Evolutionary conservation across 2,113 vertebrate genomes (phyloP).

Genomic region (Ophiodon elongatus): DNA sequence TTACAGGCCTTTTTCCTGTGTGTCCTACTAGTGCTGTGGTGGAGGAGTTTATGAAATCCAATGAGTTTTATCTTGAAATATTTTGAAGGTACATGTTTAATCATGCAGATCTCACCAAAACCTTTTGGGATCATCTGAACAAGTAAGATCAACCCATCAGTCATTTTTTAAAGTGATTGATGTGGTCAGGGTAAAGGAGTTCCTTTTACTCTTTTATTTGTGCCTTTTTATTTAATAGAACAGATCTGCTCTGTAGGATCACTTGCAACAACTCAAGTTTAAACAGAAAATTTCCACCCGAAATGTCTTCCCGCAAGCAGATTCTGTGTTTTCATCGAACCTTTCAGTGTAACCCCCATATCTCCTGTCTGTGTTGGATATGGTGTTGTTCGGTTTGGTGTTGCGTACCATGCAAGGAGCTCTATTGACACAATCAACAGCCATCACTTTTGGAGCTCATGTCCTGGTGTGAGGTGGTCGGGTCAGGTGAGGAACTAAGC

Average conservation of each 20-base stretch:
- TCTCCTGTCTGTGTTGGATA: slow-evolving; percentile 7
- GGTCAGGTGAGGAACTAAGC: neutral
- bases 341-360: neutral
- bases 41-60: slow-evolving; percentile 23
- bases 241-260: slow-evolving; percentile 21
- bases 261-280: neutral
- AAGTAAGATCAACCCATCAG: neutral
- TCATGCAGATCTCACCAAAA: slow-evolving; percentile 5
- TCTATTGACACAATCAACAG: neutral
- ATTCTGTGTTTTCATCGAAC: slow-evolving; percentile 32
- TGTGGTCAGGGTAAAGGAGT: slow-evolving; percentile 27
- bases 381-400: neutral
- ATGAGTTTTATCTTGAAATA: slow-evolving; percentile 20
- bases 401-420: slow-evolving; percentile 7
- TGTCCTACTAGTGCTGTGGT: slow-evolving; percentile 10
- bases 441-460: neutral
- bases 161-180: slow-evolving; percentile 6
- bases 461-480: neutral
- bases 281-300: neutral
- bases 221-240: slow-evolving; percentile 75
- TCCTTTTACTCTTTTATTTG: slow-evolving; percentile 64
- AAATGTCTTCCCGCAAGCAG: neutral
- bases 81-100: neutral
- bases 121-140: neutral
- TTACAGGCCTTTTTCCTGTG: slow-evolving; percentile 7